A percentile compares a stretch with the other conserved stretches of the same genome.
phyloP scores from a whole-genome alignment of 1,140 invertebrate species.

The Trichoplusia ni region DNA sequence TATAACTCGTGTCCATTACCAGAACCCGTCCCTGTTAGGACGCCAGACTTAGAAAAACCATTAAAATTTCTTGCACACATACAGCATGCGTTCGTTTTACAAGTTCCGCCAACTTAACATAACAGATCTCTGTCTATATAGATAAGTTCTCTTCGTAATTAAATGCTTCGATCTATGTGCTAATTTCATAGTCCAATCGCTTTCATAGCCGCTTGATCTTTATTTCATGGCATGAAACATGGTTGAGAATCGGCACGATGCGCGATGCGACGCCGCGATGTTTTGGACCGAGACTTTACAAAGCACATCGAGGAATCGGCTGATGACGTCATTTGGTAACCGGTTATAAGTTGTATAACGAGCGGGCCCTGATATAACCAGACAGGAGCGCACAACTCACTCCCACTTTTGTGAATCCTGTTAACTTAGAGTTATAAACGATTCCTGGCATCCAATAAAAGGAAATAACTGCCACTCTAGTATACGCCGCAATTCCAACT shows the following conservation, averaged over 20 bases:
- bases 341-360: conserved; percentile 26
- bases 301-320: conserved; percentile 14
- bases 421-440: conserved; percentile 17
- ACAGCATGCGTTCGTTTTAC: not conserved
- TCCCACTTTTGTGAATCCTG: conserved; percentile 27
- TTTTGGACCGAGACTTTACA: conserved; percentile 22
- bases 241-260: not conserved
- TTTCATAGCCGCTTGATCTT: too few species aligned
- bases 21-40: conserved; percentile 19
- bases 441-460: conserved; percentile 1
- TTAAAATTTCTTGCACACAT: conserved; percentile 22
- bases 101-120: not conserved
- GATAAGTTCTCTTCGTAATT: conserved; percentile 6
- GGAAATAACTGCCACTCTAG: conserved; percentile 7
- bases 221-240: conserved; percentile 14
- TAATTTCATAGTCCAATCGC: conserved; percentile 23
- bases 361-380: conserved; percentile 18
- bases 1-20: conserved; percentile 22
- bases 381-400: conserved; percentile 29
- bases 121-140: not conserved
- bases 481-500: conserved; percentile 10
- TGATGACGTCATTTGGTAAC: conserved; percentile 23
- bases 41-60: conserved; percentile 21
- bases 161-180: conserved; percentile 12
- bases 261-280: too few species aligned